A percentile compares a stretch with the other conserved stretches of the same genome.
These are phyloP conservation scores for Spisula solida DNA, from an alignment of 2,888 invertebrate species.

Conservation along the genomic window DNA sequence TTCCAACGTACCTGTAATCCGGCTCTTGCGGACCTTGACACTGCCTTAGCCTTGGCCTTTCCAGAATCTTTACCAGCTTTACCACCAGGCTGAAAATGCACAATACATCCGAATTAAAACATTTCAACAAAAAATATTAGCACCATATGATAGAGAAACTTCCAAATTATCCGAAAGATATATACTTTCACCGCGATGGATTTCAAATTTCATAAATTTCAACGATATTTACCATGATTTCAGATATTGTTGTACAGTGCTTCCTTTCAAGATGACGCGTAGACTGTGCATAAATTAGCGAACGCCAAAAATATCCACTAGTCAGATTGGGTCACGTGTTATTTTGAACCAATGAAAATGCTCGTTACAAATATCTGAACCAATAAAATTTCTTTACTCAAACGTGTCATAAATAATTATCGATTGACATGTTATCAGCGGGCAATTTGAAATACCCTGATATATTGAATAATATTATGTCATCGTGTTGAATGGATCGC, in stretches of 20 bases:
- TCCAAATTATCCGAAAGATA: conserved; percentile 51
- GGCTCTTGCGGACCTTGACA: conserved; percentile 98
- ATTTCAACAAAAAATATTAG: conserved; percentile 68
- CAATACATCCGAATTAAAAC: conserved; percentile 52
- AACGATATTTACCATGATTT: conserved; percentile 68
- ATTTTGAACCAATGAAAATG: conserved; percentile 49
- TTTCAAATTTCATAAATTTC: conserved; percentile 55
- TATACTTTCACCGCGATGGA: conserved; percentile 63
- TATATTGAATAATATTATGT: conserved; percentile 50
- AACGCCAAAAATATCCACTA: conserved; percentile 71
- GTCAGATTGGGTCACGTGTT: conserved; percentile 62
- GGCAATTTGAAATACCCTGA: conserved; percentile 38
- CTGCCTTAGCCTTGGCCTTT: conserved; percentile 97
- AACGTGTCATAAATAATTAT: conserved; percentile 45
- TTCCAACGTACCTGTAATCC: conserved; percentile 95
- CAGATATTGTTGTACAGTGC: conserved; percentile 32
- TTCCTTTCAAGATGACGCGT: conserved; percentile 70
- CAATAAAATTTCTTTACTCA: conserved; percentile 43
- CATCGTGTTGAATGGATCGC: conserved; percentile 46
- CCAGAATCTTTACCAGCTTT: conserved; percentile 99
- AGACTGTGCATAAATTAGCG: conserved; percentile 72
- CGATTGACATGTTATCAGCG: conserved; percentile 48
- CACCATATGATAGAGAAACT: conserved; percentile 52
- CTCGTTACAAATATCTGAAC: conserved; percentile 27
- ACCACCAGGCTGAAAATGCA: conserved; percentile 95